These are phyloP conservation scores for Panthera leo DNA, from an alignment of 2,113 vertebrate genomes.

Conservation along the genomic window DNA sequence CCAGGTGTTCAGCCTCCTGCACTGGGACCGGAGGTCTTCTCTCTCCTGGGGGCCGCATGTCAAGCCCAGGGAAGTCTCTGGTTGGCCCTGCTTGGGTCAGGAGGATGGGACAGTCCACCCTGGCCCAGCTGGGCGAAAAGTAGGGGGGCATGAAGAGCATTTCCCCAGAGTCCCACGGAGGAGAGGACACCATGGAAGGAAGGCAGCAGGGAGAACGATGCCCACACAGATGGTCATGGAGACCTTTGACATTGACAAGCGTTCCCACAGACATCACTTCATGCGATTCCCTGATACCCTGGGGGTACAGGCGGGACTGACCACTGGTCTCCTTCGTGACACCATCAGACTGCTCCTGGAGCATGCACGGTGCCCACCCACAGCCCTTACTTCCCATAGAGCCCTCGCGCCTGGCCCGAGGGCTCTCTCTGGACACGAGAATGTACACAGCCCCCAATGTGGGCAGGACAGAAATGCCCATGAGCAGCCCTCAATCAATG, in stretches of 20 bases:
- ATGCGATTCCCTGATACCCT: background rate
- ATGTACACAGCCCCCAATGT: fast-evolving
- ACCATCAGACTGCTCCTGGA: background rate
- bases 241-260: background rate
- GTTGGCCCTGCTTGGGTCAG: background rate
- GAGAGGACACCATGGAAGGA: fast-evolving
- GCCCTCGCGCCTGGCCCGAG: background rate
- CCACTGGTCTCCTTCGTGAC: fast-evolving
- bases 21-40: background rate
- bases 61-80: background rate
- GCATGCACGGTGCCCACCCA: fast-evolving
- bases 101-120: background rate
- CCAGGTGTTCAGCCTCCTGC: background rate
- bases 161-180: background rate
- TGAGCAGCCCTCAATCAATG: fast-evolving
- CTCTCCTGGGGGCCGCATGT: background rate
- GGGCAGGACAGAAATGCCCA: too few species aligned
- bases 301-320: background rate
- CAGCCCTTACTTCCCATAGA: background rate
- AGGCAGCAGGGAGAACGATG: background rate
- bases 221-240: background rate
- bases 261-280: background rate
- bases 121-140: background rate
- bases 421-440: background rate
- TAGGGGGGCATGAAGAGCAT: background rate